Percentiles rank a stretch among this genome's conserved stretches.
Evolutionary conservation across 1,140 invertebrate species (phyloP).

Genomic region (Drosophila novamexicana): DNA sequence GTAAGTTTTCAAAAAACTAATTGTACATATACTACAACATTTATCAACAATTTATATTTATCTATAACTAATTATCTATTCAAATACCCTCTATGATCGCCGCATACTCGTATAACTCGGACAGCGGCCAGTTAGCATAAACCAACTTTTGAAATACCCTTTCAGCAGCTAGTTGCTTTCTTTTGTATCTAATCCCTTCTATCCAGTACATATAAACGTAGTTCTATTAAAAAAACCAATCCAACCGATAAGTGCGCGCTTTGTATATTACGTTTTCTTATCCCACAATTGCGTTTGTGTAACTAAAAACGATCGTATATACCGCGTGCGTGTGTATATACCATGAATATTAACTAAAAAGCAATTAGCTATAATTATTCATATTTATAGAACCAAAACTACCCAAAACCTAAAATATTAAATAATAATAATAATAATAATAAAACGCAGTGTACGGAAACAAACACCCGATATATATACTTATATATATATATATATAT

Average conservation of each 20-base stretch:
- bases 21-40: slow-evolving; percentile 60
- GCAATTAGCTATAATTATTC: slow-evolving; percentile 81
- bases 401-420: slow-evolving; percentile 78
- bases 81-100: slow-evolving; percentile 34
- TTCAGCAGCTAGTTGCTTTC: slow-evolving; percentile 35
- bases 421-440: slow-evolving; percentile 66
- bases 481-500: slow-evolving; percentile 72
- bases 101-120: slow-evolving; percentile 22
- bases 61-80: slow-evolving; percentile 33
- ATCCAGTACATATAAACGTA: slow-evolving; percentile 51
- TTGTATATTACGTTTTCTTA: slow-evolving; percentile 66
- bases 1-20: slow-evolving; percentile 80
- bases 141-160: slow-evolving; percentile 16
- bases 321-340: slow-evolving; percentile 64
- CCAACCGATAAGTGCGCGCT: slow-evolving; percentile 44
- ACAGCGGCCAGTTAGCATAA: slow-evolving; percentile 12
- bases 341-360: slow-evolving; percentile 79
- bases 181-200: slow-evolving; percentile 55
- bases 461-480: slow-evolving; percentile 55
- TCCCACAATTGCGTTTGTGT: slow-evolving; percentile 54
- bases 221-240: slow-evolving; percentile 44
- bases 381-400: slow-evolving; percentile 82
- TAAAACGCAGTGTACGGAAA: slow-evolving; percentile 52
- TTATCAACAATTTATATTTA: slow-evolving; percentile 33
- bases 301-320: slow-evolving; percentile 58